Evolutionary conservation across 2,113 vertebrate genomes (phyloP), one percentile per base, ranked within the genome.

Genomic region (Seriola dumerili): DNA sequence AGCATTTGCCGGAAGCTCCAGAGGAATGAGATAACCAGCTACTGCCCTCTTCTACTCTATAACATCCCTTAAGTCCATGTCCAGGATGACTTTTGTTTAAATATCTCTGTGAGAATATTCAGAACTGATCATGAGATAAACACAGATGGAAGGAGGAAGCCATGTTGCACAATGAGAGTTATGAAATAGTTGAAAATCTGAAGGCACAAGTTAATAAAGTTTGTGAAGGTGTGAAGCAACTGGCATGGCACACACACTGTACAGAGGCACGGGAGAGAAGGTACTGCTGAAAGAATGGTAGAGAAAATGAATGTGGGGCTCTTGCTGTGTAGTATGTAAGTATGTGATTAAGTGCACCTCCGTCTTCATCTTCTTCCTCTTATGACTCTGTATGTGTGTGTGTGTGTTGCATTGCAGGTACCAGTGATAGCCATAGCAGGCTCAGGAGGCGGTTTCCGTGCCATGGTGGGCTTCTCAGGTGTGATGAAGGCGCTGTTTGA

Each of bases 401-500:
- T 73, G 5, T 75, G 12, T 61, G 36, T 84, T 62, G 1, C 61
- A 70, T 55, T 88, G 12, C 94, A 99, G 98, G 97, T 99, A 4
- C 98, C 98, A 0, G 97, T 98, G 44, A 97, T 99, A 14, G 97
- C 98, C 0, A 85, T 99, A 3, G 32, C 99, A 59, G 98, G 98
- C 21, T 99, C 98, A 0, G 98, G 98, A 17, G 98, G 98, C 0
- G 98, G 98, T 1, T 99, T 99, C 85, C 96, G 98, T 38, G 98
- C 98, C 82, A 99, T 99, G 97, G 96, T 99, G 0, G 97, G 96
- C 0, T 98, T 99, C 90, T 96, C 98, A 1, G 98, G 98, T 8
- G 98, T 99, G 69, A 98, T 99, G 96, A 99, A 99, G 92, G 98
- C 98, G 0, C 93, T 99, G 48, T 97, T 95, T 70, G 97, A 98